Evolutionary conservation across 2,888 invertebrate genomes (phyloP), one percentile per base, ranked within the genome.

Genomic region (Caenorhabditis auriculariae): DNA sequence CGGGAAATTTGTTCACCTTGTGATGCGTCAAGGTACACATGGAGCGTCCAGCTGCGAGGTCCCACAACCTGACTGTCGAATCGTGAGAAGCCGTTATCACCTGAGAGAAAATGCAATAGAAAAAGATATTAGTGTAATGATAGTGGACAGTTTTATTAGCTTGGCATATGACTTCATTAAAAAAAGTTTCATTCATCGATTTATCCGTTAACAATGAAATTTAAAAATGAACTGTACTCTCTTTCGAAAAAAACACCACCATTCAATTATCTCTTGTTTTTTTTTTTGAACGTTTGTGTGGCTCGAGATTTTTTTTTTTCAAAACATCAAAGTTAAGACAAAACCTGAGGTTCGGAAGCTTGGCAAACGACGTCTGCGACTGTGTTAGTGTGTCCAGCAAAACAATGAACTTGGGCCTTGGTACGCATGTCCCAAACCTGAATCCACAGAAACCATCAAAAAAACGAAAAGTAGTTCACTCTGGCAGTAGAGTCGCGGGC

Each of bases 351-450:
- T 83, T 96, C 94, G 0, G 89, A 87, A 0, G 91, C 88, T 85
- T 98, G 96, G 70, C 93, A 90, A 45, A 90, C 89, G 0, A 96
- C 91, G 77, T 91, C 90, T 4, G 96, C 93, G 2, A 99, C 91
- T 0, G 96, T 98, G 83, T 96, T 95, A 1, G 93, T 92, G 83
- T 99, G 98, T 0, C 96, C 96, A 0, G 89, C 87, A 24, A 98
- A 86, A 3, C 94, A 94, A 83, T 96, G 94, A 52, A 99, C 91
- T 84, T 95, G 95, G 2, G 95, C 95, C 85, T 98, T 99, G 3
- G 93, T 95, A 55, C 98, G 86, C 91, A 96, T 92, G 84, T 98
- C 96, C 98, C 98, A 98, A 49, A 96, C 91, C 83, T 84, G 49
- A 60, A 69, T 17, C 28, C 23, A 24, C n/a, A 37, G 32, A 46